phyloP scores from a whole-genome alignment of 2,888 invertebrate genomes.

The Acanthosepion esculentum region DNA sequence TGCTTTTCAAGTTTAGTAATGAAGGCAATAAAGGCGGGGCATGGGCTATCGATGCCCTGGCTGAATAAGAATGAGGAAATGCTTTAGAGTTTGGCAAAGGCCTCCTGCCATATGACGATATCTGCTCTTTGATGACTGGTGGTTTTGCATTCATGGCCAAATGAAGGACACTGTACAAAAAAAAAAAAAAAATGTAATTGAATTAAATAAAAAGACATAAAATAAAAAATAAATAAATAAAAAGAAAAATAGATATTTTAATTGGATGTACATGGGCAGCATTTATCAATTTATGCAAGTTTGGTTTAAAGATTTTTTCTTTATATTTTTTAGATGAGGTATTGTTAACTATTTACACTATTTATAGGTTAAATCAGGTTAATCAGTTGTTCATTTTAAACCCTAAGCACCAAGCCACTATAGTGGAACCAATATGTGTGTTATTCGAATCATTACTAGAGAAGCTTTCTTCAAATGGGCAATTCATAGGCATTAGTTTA shows the following conservation, averaged over 20 bases:
- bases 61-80: not conserved
- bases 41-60: not conserved
- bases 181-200: not conserved
- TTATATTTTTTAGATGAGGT: too few species aligned
- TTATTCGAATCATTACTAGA: too few species aligned
- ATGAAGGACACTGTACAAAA: not conserved
- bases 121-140: slow-evolving; percentile 37
- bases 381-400: too few species aligned
- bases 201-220: not conserved
- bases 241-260: not conserved
- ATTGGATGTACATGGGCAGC: too few species aligned
- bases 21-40: not conserved
- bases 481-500: too few species aligned
- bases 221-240: not conserved
- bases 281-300: too few species aligned
- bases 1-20: not conserved
- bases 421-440: too few species aligned
- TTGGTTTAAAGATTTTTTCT: too few species aligned
- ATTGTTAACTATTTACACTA: too few species aligned
- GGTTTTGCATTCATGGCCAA: not conserved
- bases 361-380: too few species aligned
- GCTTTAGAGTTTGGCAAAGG: not conserved
- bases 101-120: not conserved
- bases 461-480: too few species aligned
- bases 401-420: too few species aligned